Evolutionary conservation across 2,113 vertebrate genomes (phyloP).

Genomic region (Coryphaenoides rupestris): DNA sequence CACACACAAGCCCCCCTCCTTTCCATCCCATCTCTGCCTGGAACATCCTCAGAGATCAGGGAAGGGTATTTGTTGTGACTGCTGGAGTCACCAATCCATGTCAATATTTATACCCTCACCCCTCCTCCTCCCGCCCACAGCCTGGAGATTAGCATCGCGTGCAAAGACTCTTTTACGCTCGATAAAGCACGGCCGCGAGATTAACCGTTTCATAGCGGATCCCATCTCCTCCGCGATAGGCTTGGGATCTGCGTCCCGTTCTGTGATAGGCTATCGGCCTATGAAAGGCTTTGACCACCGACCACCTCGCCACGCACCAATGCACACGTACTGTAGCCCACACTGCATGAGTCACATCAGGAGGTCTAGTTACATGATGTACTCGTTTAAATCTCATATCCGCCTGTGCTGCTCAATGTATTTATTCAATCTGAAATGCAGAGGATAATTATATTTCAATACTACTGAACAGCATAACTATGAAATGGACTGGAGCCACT

Average conservation of each 20-base stretch:
- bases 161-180: conserved; percentile 57
- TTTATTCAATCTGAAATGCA: no score
- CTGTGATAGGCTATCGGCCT: conserved; percentile 39
- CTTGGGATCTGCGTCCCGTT: neutral
- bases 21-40: neutral
- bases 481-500: no score
- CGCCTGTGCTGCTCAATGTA: no score
- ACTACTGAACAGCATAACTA: no score
- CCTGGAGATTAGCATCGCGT: conserved; percentile 56
- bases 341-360: no score
- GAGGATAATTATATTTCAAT: no score
- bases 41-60: conserved; percentile 6
- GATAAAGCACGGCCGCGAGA: conserved; percentile 57
- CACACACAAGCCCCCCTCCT: neutral
- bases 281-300: conserved; percentile 52
- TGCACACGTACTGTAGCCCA: no score
- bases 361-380: no score
- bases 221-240: conserved; percentile 5
- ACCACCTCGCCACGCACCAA: neutral
- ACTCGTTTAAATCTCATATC: no score
- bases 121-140: neutral
- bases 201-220: conserved; percentile 64
- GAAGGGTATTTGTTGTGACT: conserved; percentile 45
- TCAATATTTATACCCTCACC: conserved; percentile 60
- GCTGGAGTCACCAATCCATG: conserved; percentile 40